These are phyloP conservation scores for Argyresthia albistria DNA, from an alignment of 2,888 invertebrate genomes.

Conservation along the genomic window DNA sequence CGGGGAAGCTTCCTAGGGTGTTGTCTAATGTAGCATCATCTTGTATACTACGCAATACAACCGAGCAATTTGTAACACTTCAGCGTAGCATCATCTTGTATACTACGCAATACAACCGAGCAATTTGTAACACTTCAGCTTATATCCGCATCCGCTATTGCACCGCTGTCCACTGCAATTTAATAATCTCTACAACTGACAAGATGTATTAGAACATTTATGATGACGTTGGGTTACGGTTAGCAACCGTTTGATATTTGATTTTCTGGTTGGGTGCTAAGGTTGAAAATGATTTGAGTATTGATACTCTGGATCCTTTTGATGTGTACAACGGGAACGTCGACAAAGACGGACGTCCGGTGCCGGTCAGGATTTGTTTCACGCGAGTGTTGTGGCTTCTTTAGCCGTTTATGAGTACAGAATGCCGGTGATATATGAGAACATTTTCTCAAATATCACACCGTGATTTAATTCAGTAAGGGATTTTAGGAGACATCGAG, in stretches of 20 bases:
- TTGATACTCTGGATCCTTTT: slow-evolving; percentile 45
- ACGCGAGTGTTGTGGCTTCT: slow-evolving; percentile 50
- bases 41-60: slow-evolving; percentile 7
- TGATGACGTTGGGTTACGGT: slow-evolving; percentile 18
- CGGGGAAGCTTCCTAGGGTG: no score
- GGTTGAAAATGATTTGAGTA: slow-evolving; percentile 44
- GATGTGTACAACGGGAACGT: slow-evolving; percentile 68
- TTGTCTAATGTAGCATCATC: no score
- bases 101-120: slow-evolving; percentile 15
- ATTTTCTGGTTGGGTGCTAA: slow-evolving; percentile 27
- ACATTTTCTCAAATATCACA: slow-evolving; percentile 5
- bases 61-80: slow-evolving; percentile 39
- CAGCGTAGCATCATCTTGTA: slow-evolving; percentile 12
- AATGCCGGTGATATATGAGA: slow-evolving; percentile 13
- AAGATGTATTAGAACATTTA: slow-evolving; percentile 52
- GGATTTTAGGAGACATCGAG: no score
- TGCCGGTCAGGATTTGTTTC: slow-evolving; percentile 72
- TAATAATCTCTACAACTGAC: slow-evolving; percentile 51
- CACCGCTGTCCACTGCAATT: slow-evolving; percentile 46
- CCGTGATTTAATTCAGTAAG: no score
- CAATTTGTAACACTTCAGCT: slow-evolving; percentile 40
- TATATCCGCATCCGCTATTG: slow-evolving; percentile 49
- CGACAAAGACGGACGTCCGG: slow-evolving; percentile 72
- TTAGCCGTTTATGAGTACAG: slow-evolving; percentile 14
- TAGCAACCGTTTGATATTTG: slow-evolving; percentile 12